phyloP scores from a whole-genome alignment of 1,140 invertebrate species.

The Plectrocnemia conspersa region DNA sequence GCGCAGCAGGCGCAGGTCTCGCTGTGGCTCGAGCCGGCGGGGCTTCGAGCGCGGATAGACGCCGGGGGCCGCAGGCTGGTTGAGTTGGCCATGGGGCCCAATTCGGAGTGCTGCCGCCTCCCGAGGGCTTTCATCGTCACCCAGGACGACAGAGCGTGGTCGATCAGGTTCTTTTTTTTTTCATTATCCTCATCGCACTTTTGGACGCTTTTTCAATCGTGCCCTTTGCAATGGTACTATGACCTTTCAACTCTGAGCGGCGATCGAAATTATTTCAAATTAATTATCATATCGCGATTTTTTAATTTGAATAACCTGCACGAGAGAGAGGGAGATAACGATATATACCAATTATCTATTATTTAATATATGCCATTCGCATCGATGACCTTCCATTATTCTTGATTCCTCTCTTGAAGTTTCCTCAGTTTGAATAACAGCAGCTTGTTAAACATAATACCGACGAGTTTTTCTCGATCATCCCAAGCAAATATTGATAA shows the following conservation, averaged over 20 bases:
- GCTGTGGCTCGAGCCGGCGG: slow-evolving; percentile 32
- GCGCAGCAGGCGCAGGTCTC: slow-evolving; percentile 49
- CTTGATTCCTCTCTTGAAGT: too few relatives aligned
- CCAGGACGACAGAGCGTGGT: slow-evolving; percentile 25
- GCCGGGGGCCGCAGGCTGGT: slow-evolving; percentile 48
- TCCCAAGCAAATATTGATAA: too few relatives aligned
- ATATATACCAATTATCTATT: too few relatives aligned
- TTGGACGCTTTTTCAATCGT: background rate
- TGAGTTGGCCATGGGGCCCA: slow-evolving; percentile 63
- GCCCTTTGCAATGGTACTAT: background rate
- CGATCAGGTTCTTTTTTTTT: slow-evolving; percentile 1
- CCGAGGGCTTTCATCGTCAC: too few relatives aligned
- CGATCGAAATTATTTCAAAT: background rate
- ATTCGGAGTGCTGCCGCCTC: slow-evolving; percentile 64
- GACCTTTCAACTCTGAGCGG: background rate
- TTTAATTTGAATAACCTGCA: too few relatives aligned
- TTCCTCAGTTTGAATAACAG: too few relatives aligned
- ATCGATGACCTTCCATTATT: too few relatives aligned
- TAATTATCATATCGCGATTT: background rate
- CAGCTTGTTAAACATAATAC: too few relatives aligned
- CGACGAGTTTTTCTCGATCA: too few relatives aligned
- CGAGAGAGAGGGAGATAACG: too few relatives aligned
- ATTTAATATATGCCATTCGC: too few relatives aligned
- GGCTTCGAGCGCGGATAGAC: slow-evolving; percentile 46
- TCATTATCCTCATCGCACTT: background rate